Conservation (phyloP, 2,113 vertebrate genomes). For the Chaetodon trifascialis region DNA sequence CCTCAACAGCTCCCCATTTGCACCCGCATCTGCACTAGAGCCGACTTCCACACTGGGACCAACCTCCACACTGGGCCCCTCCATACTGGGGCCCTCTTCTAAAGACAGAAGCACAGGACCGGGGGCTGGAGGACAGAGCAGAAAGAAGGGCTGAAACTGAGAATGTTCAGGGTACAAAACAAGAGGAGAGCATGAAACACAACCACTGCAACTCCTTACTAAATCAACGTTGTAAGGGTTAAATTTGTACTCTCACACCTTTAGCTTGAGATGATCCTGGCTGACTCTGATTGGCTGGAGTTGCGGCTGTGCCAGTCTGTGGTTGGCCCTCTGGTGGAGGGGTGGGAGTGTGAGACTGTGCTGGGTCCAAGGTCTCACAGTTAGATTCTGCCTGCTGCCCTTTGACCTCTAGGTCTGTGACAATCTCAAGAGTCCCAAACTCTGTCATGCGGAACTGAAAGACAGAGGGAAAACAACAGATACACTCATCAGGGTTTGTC, state of each 20-base stretch:
- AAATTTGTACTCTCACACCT: slow-evolving; percentile 33
- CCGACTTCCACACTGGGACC: slow-evolving; percentile 73
- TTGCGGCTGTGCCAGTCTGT: slow-evolving; percentile 45
- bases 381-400: slow-evolving; percentile 68
- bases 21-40: slow-evolving; percentile 42
- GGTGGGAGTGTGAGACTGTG: slow-evolving; percentile 78
- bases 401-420: slow-evolving; percentile 91
- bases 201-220: slow-evolving; percentile 22
- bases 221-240: not conserved
- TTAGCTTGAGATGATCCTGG: slow-evolving; percentile 68
- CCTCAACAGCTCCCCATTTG: slow-evolving; percentile 74
- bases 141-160: slow-evolving; percentile 3
- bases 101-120: slow-evolving; percentile 70
- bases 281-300: slow-evolving; percentile 57
- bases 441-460: slow-evolving; percentile 96
- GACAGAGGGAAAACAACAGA: not conserved
- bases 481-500: not conserved
- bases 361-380: slow-evolving; percentile 66
- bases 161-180: not conserved
- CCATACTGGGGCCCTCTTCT: slow-evolving; percentile 67
- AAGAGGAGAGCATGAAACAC: not conserved
- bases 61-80: slow-evolving; percentile 67
- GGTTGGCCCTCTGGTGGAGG: slow-evolving; percentile 79
- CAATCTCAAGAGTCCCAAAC: slow-evolving; percentile 96
- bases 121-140: slow-evolving; percentile 48